Base-by-base conservation (phyloP, 2,888 invertebrate species). In the Terebella lapidaria region DNA sequence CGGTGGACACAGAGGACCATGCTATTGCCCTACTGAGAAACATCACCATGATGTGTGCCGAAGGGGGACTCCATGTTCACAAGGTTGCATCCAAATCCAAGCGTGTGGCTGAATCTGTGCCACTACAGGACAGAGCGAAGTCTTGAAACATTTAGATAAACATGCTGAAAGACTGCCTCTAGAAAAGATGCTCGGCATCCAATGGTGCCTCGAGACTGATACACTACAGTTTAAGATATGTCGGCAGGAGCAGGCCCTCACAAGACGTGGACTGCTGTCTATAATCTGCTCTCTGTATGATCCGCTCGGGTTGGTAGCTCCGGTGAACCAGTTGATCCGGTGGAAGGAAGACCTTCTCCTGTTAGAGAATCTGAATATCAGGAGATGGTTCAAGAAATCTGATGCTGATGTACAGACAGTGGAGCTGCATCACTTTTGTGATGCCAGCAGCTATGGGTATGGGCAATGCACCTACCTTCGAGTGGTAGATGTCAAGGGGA, bases 351-450 rank as follows among this genome's bases (percentile, higher is more conserved):
- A 56, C 4, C 24, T 35, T 5, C 45, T 10, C 15, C 2, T 3
- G 3, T 20, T 56, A 27, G 26, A n/a, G 15, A 46, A 5, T 15
- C 3, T 56, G 3, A 42, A 3, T 2, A 3, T n/a, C n/a, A n/a
- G n/a, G n/a, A 56, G 56, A 24, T 56, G 53, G 18, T 53, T 24
- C 27, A 45, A 25, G 5, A 15, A n/a, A 24, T 5, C 2, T 15
- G 47, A 47, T 24, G 24, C 3, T 27, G 26, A 57, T 4, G 20
- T 51, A 15, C 5, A 4, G 10, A 10, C n/a, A 3, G 5, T 4
- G n/a, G 56, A 62, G 22, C 20, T 60, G 22, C 62, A 60, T 54
- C 62, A 62, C 47, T 62, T 62, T 28, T 56, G 54, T 20, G 62
- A 62, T 46, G 59, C 56, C 22, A 59, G 62, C 30, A 20, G 27